Percentiles rank a stretch among this genome's conserved stretches.
Evolutionary conservation across 2,797 vertebrate genomes (phyloP).

Genomic region (Trichosurus vulpecula): DNA sequence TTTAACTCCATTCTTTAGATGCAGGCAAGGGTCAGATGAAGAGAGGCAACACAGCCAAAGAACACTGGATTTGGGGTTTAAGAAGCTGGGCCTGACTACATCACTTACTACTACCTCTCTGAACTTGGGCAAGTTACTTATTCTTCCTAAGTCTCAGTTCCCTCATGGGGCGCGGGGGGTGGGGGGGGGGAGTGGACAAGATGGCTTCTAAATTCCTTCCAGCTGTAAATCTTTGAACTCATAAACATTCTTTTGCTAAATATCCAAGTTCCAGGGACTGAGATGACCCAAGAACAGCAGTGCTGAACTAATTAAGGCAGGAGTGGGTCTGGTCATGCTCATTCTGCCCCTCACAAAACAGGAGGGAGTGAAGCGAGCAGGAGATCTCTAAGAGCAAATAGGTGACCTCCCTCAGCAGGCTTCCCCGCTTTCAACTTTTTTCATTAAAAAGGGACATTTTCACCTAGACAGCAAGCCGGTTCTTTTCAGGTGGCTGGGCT

Average conservation of each 20-base stretch:
- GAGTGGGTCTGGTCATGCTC: conserved; percentile 3
- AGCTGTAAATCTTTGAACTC: not conserved
- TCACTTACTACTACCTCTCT: not conserved
- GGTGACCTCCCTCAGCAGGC: conserved; percentile 9
- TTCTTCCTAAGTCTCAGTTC: not conserved
- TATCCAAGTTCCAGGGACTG: not conserved
- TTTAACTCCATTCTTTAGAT: not conserved
- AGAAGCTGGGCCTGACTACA: not conserved
- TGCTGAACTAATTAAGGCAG: not conserved
- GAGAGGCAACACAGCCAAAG: not conserved
- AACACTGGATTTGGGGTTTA: not conserved
- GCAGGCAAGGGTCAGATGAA: not conserved
- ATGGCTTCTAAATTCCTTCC: not conserved
- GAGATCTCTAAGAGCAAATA: conserved; percentile 9
- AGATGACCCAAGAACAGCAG: not conserved
- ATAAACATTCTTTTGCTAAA: conserved; percentile 30
- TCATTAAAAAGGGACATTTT: conserved; percentile 57
- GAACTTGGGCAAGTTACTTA: not conserved
- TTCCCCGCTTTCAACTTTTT: not conserved
- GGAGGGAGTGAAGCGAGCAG: not conserved
- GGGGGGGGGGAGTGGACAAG: not conserved
- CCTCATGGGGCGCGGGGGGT: not conserved
- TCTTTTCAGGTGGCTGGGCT: not conserved
- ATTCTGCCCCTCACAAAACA: not conserved
- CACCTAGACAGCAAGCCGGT: not conserved